phyloP scores from a whole-genome alignment of 2,888 invertebrate genomes.

The Lasioglossum zephyrum region DNA sequence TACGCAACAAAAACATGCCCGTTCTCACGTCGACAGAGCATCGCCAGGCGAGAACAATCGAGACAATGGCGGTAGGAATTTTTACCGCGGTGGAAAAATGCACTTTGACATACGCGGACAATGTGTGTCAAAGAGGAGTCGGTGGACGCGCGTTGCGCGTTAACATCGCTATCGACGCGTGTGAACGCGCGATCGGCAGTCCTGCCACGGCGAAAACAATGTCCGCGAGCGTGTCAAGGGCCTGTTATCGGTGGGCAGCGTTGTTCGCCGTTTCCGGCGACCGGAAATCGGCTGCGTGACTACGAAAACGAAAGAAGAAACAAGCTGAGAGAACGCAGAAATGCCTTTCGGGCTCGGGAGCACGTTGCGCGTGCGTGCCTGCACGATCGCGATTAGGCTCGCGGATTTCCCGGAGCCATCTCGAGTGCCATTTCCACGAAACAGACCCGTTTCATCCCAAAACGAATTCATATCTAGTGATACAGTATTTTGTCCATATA shows the following conservation, averaged over 20 bases:
- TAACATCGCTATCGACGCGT: slow-evolving; percentile 9
- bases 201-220: slow-evolving; percentile 6
- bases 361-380: slow-evolving; percentile 22
- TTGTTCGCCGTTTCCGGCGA: slow-evolving; percentile 35
- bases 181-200: slow-evolving; percentile 12
- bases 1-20: neutral
- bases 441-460: neutral
- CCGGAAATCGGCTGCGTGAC: slow-evolving; percentile 51
- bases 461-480: neutral
- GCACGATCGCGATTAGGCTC: slow-evolving; percentile 30
- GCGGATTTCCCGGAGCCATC: slow-evolving; percentile 6
- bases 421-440: neutral
- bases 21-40: neutral
- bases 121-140: slow-evolving; percentile 4
- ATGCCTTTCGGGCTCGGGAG: neutral
- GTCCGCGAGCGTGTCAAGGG: slow-evolving; percentile 5
- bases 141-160: slow-evolving; percentile 19
- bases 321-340: neutral
- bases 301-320: neutral
- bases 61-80: slow-evolving; percentile 30
- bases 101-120: neutral
- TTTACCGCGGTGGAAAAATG: neutral
- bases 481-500: no score
- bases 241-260: slow-evolving; percentile 1
- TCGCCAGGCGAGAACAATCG: neutral